phyloP scores from a whole-genome alignment of 2,113 vertebrate genomes.

The Catharus bicknelli region DNA sequence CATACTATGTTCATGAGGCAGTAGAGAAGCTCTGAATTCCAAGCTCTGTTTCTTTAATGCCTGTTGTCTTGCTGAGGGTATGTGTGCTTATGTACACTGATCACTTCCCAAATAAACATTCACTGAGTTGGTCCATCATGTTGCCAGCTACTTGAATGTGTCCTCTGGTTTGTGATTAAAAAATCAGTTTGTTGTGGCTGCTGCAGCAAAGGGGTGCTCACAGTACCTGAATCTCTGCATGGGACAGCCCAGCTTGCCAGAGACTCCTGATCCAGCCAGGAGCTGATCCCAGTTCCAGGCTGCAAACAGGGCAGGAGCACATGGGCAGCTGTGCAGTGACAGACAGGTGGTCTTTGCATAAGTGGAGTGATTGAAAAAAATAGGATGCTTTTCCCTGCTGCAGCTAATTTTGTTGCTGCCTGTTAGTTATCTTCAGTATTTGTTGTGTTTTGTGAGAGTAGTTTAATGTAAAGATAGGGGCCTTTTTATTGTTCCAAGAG shows the following conservation, averaged over 20 bases:
- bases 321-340: not conserved
- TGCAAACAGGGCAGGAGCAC: not conserved
- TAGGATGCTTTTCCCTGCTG: not conserved
- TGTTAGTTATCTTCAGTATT: not conserved
- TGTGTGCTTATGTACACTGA: not conserved
- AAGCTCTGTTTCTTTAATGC: not conserved
- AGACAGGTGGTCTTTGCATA: not conserved
- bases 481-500: not conserved
- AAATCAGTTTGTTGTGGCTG: not conserved
- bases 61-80: not conserved
- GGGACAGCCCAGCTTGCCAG: not conserved
- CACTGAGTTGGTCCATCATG: fast-evolving
- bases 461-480: not conserved
- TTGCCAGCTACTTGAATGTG: not conserved
- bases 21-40: not conserved
- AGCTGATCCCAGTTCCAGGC: not conserved
- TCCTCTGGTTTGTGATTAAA: not conserved
- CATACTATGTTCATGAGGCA: not conserved
- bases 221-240: not conserved
- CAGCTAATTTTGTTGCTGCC: not conserved
- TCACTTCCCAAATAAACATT: not conserved
- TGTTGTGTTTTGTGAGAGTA: not conserved
- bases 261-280: not conserved
- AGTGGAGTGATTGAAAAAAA: not conserved
- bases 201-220: not conserved